Evolutionary conservation across 2,797 vertebrate genomes (phyloP).

Genomic region (Meda fulgida): DNA sequence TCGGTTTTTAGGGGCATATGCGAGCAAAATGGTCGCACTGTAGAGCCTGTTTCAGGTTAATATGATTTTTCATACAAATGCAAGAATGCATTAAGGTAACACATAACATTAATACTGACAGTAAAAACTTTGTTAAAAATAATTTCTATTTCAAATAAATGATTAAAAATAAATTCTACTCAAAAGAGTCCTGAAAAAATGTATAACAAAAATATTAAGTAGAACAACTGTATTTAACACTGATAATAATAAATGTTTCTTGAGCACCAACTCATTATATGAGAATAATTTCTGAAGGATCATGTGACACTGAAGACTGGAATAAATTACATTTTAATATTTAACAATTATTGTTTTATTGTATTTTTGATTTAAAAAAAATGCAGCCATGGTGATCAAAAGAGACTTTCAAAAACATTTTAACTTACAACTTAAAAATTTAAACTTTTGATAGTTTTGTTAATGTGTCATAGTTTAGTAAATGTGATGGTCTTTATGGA

Average conservation of each 20-base stretch:
- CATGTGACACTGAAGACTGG: neutral
- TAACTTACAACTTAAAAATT: too few species aligned
- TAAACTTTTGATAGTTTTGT: too few species aligned
- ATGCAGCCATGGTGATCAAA: neutral
- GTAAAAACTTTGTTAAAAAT: neutral
- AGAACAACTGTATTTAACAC: neutral
- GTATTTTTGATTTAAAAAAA: neutral
- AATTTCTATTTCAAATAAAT: neutral
- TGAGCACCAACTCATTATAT: neutral
- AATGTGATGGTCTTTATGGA: neutral
- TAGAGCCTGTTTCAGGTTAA: neutral
- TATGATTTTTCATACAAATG: neutral
- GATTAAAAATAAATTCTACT: too few species aligned
- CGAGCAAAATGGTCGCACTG: too few species aligned
- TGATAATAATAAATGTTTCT: neutral
- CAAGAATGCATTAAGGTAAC: neutral
- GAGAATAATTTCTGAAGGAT: neutral
- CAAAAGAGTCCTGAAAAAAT: neutral
- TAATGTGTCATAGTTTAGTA: neutral
- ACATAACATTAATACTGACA: neutral
- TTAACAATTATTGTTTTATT: neutral
- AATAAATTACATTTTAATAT: neutral
- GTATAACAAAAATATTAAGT: neutral
- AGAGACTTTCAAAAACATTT: neutral
- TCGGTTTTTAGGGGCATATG: too few species aligned